Evolutionary conservation across 2,797 vertebrate genomes (phyloP).

Genomic region (Mormyrops boulengeri): DNA sequence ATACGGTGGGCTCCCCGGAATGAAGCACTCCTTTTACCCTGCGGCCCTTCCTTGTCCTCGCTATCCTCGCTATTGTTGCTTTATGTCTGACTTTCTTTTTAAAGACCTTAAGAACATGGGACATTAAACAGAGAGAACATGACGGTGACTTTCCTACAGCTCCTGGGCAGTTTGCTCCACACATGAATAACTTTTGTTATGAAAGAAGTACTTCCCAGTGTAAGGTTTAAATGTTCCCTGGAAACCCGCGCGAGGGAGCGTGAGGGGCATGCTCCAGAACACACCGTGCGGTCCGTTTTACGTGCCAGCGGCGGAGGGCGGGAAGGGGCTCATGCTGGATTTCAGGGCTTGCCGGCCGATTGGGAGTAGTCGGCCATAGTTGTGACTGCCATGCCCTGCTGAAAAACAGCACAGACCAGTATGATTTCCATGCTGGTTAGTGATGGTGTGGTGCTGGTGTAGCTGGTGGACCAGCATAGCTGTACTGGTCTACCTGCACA

Average conservation of each 20-base stretch:
- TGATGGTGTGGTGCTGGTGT: not conserved
- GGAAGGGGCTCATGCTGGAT: not conserved
- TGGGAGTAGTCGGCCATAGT: not conserved
- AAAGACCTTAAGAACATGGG: not conserved
- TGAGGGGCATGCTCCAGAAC: not conserved
- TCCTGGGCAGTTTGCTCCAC: not conserved
- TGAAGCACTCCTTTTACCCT: not conserved
- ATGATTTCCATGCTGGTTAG: not conserved
- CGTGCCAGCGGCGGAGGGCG: not conserved
- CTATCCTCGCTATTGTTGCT: not conserved
- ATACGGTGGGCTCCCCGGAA: not conserved
- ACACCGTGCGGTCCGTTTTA: not conserved
- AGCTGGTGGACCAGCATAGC: not conserved
- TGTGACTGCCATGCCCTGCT: not conserved
- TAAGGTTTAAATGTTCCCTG: not conserved
- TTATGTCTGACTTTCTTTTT: not conserved
- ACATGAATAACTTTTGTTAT: not conserved
- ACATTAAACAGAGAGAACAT: not conserved
- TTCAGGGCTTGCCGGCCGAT: not conserved
- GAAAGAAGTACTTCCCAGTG: not conserved
- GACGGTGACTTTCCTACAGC: not conserved
- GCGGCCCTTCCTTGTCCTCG: not conserved
- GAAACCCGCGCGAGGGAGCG: not conserved
- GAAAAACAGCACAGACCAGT: not conserved
- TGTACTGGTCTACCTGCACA: not conserved